phyloP scores from a whole-genome alignment of 2,888 invertebrate genomes.

The Platerodrilus igneus region DNA sequence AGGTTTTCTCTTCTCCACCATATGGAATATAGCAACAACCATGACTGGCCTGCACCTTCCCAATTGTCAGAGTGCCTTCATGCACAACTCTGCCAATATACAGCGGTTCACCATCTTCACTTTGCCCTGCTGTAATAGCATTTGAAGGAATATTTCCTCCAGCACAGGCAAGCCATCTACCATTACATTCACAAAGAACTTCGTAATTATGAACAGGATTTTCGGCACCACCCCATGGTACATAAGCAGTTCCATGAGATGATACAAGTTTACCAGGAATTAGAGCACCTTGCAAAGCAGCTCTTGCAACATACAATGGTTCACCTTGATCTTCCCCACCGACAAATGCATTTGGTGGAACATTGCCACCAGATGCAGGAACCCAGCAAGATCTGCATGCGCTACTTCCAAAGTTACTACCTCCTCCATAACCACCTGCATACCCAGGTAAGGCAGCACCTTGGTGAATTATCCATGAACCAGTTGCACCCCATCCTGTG shows the following conservation, averaged over 20 bases:
- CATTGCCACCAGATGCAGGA: constrained; percentile 59
- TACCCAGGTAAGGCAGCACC: constrained; percentile 26
- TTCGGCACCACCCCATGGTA: constrained; percentile 74
- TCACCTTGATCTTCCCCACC: constrained; percentile 61
- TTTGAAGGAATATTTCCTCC: constrained; percentile 65
- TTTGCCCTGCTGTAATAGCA: constrained; percentile 64
- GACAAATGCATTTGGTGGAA: constrained; percentile 71
- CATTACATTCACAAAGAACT: constrained; percentile 48
- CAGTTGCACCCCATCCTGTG: constrained; percentile 82
- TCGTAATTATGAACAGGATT: constrained; percentile 66
- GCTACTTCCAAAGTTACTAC: constrained; percentile 20
- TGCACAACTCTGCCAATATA: constrained; percentile 74
- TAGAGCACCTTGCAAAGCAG: constrained; percentile 65
- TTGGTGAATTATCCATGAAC: constrained; percentile 72
- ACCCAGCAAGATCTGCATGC: constrained; percentile 59
- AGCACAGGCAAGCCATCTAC: constrained; percentile 42
- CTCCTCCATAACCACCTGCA: constrained; percentile 30
- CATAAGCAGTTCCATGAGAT: constrained; percentile 58
- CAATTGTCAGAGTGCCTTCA: constrained; percentile 70
- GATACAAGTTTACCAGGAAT: constrained; percentile 76
- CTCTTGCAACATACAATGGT: constrained; percentile 64
- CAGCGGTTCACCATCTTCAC: constrained; percentile 73
- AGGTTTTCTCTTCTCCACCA: constrained; percentile 72
- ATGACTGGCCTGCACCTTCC: constrained; percentile 82
- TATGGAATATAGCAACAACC: constrained; percentile 79